Percentiles rank a stretch among this genome's conserved stretches.
phyloP scores from a whole-genome alignment of 2,797 vertebrate genomes.

The Liparis tanakae region DNA sequence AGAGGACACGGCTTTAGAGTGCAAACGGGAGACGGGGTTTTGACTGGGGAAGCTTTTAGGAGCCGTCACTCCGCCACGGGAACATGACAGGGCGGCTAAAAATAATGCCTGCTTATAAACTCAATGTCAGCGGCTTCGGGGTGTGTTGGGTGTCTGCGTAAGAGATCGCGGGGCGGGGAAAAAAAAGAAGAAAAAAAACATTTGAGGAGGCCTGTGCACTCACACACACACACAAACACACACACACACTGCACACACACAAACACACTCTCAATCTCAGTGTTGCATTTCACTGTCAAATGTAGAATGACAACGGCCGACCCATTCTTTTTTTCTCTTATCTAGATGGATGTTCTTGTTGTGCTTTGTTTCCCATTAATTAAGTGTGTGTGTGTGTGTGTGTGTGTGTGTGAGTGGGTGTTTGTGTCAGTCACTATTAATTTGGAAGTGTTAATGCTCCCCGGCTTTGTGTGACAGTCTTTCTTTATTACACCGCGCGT shows the following conservation, averaged over 20 bases:
- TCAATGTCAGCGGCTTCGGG: slow-evolving; percentile 71
- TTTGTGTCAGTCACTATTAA: slow-evolving; percentile 79
- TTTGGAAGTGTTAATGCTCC: slow-evolving; percentile 70
- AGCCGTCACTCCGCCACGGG: slow-evolving; percentile 68
- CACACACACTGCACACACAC: slow-evolving; percentile 38
- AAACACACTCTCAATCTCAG: slow-evolving; percentile 67
- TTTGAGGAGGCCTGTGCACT: slow-evolving; percentile 30
- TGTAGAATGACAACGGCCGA: slow-evolving; percentile 63
- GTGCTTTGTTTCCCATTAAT: slow-evolving; percentile 80
- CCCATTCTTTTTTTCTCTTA: slow-evolving; percentile 69
- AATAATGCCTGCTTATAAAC: slow-evolving; percentile 80
- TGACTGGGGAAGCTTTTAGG: slow-evolving; percentile 76
- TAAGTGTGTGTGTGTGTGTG: slow-evolving; percentile 71
- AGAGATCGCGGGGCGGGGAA: slow-evolving; percentile 65
- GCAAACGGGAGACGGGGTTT: slow-evolving; percentile 64
- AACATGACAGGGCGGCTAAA: slow-evolving; percentile 81
- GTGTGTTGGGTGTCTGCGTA: slow-evolving; percentile 80
- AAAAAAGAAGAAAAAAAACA: slow-evolving; percentile 71
- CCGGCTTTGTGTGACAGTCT: slow-evolving; percentile 75
- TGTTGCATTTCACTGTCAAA: slow-evolving; percentile 75
- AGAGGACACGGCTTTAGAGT: slow-evolving; percentile 74
- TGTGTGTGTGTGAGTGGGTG: slow-evolving; percentile 58
- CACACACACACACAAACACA: slow-evolving; percentile 24
- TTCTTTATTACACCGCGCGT: slow-evolving; percentile 74
- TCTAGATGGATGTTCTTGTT: slow-evolving; percentile 77